Evolutionary conservation across 2,797 vertebrate species (phyloP).

Genomic region (Cichlasoma orientale): DNA sequence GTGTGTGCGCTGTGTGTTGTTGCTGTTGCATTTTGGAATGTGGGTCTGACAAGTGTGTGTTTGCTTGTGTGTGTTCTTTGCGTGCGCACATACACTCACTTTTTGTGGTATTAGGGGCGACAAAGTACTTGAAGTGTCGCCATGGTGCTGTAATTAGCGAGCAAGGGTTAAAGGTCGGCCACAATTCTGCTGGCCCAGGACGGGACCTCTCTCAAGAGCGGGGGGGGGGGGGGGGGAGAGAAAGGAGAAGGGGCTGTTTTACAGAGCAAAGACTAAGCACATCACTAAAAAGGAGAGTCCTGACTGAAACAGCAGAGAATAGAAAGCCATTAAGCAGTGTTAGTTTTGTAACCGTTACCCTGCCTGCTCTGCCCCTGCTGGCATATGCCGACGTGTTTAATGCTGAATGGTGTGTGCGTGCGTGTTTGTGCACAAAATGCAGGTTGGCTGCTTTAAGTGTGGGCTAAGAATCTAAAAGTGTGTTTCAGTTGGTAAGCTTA

Average conservation of each 20-base stretch:
- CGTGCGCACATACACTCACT: constrained; percentile 37
- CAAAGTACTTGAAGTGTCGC: constrained; percentile 90
- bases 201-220: constrained; percentile 86
- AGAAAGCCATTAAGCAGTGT: constrained; percentile 72
- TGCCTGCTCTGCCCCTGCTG: constrained; percentile 48
- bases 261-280: constrained; percentile 55
- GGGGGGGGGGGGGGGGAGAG: neutral
- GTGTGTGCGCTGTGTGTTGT: neutral
- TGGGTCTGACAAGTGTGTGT: constrained; percentile 17
- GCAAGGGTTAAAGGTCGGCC: constrained; percentile 87
- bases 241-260: constrained; percentile 51
- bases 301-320: constrained; percentile 65
- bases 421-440: neutral
- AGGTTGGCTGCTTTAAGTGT: constrained; percentile 17
- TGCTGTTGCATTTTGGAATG: constrained; percentile 43
- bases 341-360: constrained; percentile 76
- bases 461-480: constrained; percentile 44
- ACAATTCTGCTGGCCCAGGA: constrained; percentile 84
- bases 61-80: constrained; percentile 11
- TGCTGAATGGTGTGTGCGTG: constrained; percentile 12
- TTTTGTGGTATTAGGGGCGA: constrained; percentile 57
- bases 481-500: constrained; percentile 37
- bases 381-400: constrained; percentile 58
- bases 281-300: constrained; percentile 63
- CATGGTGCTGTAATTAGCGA: constrained; percentile 93